Evolutionary conservation across 2,888 invertebrate species (phyloP).

Genomic region (Hecatera dysodea): DNA sequence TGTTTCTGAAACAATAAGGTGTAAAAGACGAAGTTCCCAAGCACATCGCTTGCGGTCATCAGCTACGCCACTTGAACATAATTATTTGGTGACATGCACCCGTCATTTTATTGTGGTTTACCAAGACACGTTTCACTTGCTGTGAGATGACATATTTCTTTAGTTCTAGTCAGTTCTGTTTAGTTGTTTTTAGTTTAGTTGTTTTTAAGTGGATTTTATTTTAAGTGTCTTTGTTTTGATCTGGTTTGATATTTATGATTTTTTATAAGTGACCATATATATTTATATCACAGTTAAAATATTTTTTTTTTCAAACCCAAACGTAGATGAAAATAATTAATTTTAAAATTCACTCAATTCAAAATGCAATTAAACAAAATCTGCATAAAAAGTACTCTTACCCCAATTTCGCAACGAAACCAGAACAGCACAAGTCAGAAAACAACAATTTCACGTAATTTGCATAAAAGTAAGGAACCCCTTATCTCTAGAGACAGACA

Average conservation of each 20-base stretch:
- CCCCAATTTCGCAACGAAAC: background rate
- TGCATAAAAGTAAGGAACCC: slow-evolving; percentile 86
- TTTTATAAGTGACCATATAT: background rate
- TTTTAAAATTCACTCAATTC: background rate
- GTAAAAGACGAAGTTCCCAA: slow-evolving; percentile 63
- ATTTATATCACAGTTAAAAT: background rate
- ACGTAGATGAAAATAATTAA: background rate
- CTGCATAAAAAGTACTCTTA: background rate
- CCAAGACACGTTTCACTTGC: slow-evolving; percentile 58
- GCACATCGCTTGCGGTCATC: slow-evolving; percentile 63
- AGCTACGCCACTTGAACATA: slow-evolving; percentile 72
- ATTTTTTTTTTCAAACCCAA: background rate
- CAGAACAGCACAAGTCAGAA: slow-evolving; percentile 73
- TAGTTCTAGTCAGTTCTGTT: background rate
- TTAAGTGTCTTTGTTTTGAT: background rate
- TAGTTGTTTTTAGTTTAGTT: background rate
- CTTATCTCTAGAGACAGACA: slow-evolving; percentile 87
- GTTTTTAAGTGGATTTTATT: background rate
- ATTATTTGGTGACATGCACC: slow-evolving; percentile 79
- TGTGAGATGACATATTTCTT: slow-evolving; percentile 4
- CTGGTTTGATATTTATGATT: background rate
- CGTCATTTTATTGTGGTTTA: slow-evolving; percentile 63
- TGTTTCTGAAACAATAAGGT: slow-evolving; percentile 60
- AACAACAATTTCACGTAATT: slow-evolving; percentile 79
- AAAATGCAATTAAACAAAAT: background rate